Evolutionary conservation across 2,797 vertebrate genomes (phyloP), one percentile per base, ranked within the genome.

Genomic region (Sciurus carolinensis): DNA sequence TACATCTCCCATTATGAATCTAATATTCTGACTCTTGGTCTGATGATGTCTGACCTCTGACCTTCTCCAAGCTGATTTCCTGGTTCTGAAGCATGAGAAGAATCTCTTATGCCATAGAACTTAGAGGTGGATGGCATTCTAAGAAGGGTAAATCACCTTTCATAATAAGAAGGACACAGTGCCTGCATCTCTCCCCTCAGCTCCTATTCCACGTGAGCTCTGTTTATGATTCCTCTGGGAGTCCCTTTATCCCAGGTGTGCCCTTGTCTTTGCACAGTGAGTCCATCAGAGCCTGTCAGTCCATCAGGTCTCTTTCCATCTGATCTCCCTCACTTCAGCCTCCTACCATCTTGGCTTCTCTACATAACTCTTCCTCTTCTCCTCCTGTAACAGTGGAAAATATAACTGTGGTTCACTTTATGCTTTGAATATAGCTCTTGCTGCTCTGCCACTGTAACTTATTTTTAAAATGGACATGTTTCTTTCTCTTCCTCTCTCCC

Each of bases 131-230:
- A 36, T 9, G 12, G 26, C 26, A 24, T 7, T 14, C 28, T 28
- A 62, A 0, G 1, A 24, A 75, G 26, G 57, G 15, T 57, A 57
- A 1, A 47, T 69, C 20, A 0, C 15, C 5, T 82, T 54, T 73
- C 28, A 66, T 44, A 26, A 8, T 50, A 52, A 57, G 4, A 72
- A 20, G 30, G 57, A 44, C 11, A 3, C 30, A 57, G 26, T 7
- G 0, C 28, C 66, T 1, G 0, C 1, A 13, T 12, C 2, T 33
- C 72, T 81, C 20, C 57, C 12, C 71, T 0, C n/a, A 17, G 30
- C n/a, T 8, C 4, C 13, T 81, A 0, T 22, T 36, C 26, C 59
- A 28, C 10, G 9, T n/a, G 47, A 28, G n/a, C 5, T 81, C 66
- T 64, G 86, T 52, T 39, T 36, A 52, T 5, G 28, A 8, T 44